Evolutionary conservation across 2,888 invertebrate species (phyloP).

Genomic region (Drosophila mulleri): DNA sequence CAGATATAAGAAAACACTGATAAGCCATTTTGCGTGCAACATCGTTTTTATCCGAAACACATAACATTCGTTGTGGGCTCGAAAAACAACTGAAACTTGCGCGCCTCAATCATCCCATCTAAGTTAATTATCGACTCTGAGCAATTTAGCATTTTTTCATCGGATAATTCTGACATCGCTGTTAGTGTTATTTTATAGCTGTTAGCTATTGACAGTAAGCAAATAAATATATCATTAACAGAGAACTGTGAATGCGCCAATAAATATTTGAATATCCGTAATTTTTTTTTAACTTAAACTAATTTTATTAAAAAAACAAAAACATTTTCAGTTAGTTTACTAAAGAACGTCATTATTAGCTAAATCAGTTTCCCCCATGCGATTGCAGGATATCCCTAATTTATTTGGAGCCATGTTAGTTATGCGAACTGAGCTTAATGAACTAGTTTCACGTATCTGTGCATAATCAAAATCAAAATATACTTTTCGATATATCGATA

Average conservation of each 20-base stretch:
- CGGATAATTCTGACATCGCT: background rate
- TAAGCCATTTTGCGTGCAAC: constrained; percentile 47
- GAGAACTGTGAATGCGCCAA: background rate
- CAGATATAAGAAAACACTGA: constrained; percentile 51
- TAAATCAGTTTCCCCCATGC: no score
- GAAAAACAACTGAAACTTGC: constrained; percentile 30
- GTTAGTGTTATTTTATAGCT: background rate
- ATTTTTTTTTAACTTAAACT: background rate
- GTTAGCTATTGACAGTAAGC: background rate
- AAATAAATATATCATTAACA: background rate
- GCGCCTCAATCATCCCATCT: constrained; percentile 3
- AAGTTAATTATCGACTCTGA: background rate
- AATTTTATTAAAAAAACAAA: background rate
- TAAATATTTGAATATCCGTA: no score
- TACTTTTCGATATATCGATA: constrained; percentile 16
- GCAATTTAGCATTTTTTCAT: background rate
- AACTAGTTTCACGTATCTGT: background rate
- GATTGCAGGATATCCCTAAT: background rate
- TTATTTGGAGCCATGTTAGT: background rate
- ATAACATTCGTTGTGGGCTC: constrained; percentile 8
- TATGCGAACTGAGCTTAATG: background rate
- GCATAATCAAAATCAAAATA: background rate
- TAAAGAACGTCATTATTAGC: no score
- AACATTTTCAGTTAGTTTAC: no score
- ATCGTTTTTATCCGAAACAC: constrained; percentile 2